phyloP scores from a whole-genome alignment of 2,888 invertebrate genomes.

The Dynastes tityus region DNA sequence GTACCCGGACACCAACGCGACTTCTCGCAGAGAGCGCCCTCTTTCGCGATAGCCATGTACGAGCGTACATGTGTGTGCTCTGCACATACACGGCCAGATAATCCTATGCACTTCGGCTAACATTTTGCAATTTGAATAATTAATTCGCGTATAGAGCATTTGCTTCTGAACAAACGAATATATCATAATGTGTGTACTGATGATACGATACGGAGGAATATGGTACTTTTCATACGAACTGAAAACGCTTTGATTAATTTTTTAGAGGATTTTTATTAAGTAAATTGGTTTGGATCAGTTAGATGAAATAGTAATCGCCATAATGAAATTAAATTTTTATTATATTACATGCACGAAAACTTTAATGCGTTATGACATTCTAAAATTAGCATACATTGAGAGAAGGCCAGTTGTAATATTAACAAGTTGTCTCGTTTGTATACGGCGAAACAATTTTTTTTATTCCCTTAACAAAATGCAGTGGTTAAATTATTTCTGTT shows the following conservation, averaged over 20 bases:
- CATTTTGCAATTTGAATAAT: constrained; percentile 44
- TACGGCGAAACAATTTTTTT: too few relatives aligned
- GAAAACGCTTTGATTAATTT: constrained; percentile 26
- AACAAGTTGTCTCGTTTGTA: too few relatives aligned
- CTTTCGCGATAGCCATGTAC: neutral
- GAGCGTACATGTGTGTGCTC: neutral
- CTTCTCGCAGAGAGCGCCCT: constrained; percentile 1
- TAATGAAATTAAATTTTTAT: too few relatives aligned
- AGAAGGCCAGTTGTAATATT: too few relatives aligned
- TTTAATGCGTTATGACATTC: too few relatives aligned
- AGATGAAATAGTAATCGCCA: too few relatives aligned
- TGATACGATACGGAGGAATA: neutral
- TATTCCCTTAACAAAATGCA: too few relatives aligned
- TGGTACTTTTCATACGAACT: neutral
- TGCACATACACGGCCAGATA: constrained; percentile 10
- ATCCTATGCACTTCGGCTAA: constrained; percentile 28
- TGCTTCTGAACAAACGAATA: constrained; percentile 24
- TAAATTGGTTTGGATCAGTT: neutral
- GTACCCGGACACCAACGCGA: neutral
- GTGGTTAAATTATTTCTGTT: too few relatives aligned
- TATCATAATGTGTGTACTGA: neutral
- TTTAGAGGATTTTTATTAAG: constrained; percentile 22
- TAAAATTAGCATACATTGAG: too few relatives aligned
- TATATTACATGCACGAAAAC: too few relatives aligned
- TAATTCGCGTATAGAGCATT: constrained; percentile 35